Evolutionary conservation across 2,797 vertebrate genomes (phyloP).

Genomic region (Platyrinchus mystaceus): DNA sequence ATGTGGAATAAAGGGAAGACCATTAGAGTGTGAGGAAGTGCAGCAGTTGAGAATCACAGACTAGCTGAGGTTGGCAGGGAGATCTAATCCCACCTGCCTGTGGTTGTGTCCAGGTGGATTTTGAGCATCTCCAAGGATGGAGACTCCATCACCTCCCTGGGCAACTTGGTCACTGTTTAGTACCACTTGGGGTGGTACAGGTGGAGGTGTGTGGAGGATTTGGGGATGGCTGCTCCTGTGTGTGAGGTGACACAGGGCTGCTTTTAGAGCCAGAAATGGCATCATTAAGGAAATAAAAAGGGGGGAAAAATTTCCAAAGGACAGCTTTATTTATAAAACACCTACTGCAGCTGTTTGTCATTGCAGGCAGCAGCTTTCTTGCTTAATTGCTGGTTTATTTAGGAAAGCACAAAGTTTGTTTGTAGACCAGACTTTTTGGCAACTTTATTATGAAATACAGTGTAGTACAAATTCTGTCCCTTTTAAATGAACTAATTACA

Average conservation of each 20-base stretch:
- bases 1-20: background rate
- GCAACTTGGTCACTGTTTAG: background rate
- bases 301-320: background rate
- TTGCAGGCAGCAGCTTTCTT: background rate
- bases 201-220: background rate
- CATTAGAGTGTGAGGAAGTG: background rate
- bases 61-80: background rate
- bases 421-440: background rate
- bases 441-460: background rate
- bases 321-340: background rate
- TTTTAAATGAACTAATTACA: background rate
- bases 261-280: background rate
- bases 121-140: background rate
- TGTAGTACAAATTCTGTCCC: background rate
- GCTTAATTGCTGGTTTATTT: background rate
- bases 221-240: background rate
- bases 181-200: accelerated
- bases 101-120: background rate
- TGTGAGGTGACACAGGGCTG: background rate
- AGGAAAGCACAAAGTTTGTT: background rate
- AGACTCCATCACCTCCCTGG: background rate
- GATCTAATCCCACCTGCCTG: background rate
- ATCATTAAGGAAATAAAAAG: background rate
- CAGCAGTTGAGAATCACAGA: background rate
- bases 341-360: background rate